phyloP scores from a whole-genome alignment of 2,797 vertebrate genomes.

The Pteronotus mesoamericanus region DNA sequence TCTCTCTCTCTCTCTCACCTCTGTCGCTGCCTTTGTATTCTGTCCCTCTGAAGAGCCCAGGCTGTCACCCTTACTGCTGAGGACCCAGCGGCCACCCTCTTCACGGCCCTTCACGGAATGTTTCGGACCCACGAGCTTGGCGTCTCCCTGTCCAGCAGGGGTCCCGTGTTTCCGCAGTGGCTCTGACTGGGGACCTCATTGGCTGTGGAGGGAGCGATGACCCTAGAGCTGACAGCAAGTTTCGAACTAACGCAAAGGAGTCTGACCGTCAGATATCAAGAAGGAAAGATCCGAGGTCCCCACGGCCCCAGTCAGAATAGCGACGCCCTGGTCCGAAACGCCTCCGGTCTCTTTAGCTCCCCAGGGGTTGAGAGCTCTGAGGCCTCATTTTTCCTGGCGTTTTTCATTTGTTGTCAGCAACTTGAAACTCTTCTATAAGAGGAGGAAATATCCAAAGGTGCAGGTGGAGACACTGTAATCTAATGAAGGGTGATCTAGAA shows the following conservation, averaged over 20 bases:
- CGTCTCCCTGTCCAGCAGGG: not conserved
- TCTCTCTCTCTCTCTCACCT: not conserved
- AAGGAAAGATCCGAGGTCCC: not conserved
- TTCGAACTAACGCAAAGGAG: not conserved
- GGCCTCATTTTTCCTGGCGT: not conserved
- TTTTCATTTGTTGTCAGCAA: not conserved
- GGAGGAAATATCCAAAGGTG: not conserved
- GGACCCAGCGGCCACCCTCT: not conserved
- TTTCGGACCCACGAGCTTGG: not conserved
- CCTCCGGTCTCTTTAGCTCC: not conserved
- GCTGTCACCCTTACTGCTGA: rapidly evolving
- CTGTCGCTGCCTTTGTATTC: not conserved
- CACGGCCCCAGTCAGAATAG: not conserved
- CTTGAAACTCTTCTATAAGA: not conserved
- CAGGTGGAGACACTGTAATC: not conserved
- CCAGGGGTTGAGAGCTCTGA: not conserved
- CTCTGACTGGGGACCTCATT: not conserved
- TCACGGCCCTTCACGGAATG: not conserved
- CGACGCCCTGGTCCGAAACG: too few relatives aligned
- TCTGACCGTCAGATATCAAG: not conserved
- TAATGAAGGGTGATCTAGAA: not conserved
- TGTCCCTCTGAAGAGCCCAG: not conserved
- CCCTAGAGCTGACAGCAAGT: not conserved
- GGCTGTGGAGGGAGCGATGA: not conserved
- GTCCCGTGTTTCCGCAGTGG: not conserved